Base-by-base conservation (phyloP, 2,113 vertebrate genomes). In the Zingel zingel region DNA sequence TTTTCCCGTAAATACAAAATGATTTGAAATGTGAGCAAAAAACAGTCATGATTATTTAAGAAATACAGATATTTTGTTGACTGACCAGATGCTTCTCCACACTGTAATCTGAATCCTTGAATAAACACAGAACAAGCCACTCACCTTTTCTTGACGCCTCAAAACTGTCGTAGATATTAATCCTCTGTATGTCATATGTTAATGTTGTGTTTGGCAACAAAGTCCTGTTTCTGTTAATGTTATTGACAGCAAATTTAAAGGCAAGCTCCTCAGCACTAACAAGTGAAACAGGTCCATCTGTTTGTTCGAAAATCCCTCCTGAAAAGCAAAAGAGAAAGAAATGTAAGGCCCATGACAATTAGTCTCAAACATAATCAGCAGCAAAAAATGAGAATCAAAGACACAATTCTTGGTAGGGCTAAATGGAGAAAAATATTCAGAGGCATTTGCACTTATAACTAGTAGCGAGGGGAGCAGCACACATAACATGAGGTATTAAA, bases 81-180 rank as follows among this genome's bases (percentile, higher is more conserved):
- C 51, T 27, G 30, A 47, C 71, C 57, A 68, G 21, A 62, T 54
- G 25, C 50, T 25, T 51, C 16, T 82, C 67, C 74, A 64, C 63
- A 88, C 7, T 78, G 36, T 25, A 62, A 39, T 59, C 45, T 81
- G 48, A 73, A 43, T 81, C 43, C 47, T 25, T 79, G 5, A 56
- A 43, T 19, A 5, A 53, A 86, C 71, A 59, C 69, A 48, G 23
- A 16, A 23, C 27, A 21, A 36, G 15, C 59, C 47, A 93, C 96
- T 96, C 90, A 99, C 98, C 98, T 97, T 99, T 99, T 84, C 98
- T 97, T 7, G 98, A 99, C 1, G 98, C 98, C 92, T 99, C 98
- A 84, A 99, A 99, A 93, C 98, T 99, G 95, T 99, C 98, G 0
- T 99, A 99, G 94, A 99, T 99, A 92, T 99, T 98, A 93, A 99